phyloP scores from a whole-genome alignment of 2,888 invertebrate genomes.

The Athrips mouffetella region DNA sequence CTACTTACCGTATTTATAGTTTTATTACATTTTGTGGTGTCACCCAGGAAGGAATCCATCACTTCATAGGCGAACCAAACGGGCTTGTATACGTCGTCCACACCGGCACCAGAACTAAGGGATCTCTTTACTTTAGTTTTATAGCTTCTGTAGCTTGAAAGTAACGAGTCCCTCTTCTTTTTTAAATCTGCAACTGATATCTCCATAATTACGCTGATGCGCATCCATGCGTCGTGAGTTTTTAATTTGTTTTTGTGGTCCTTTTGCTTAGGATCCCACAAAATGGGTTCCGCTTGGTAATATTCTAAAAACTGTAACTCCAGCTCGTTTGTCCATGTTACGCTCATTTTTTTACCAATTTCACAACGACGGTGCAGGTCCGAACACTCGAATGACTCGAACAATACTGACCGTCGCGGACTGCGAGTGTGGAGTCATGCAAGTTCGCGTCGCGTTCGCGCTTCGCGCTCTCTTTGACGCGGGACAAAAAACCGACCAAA shows the following conservation, averaged over 20 bases:
- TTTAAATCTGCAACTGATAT: background rate
- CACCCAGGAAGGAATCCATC: constrained; percentile 20
- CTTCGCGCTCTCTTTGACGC: too few species aligned
- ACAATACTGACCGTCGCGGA: too few species aligned
- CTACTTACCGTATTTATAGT: constrained; percentile 11
- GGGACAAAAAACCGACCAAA: too few species aligned
- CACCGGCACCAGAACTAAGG: constrained; percentile 15
- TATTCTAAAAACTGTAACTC: background rate
- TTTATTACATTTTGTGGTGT: constrained; percentile 5
- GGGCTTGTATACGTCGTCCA: constrained; percentile 22
- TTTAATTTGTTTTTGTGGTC: constrained; percentile 5
- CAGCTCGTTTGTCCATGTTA: background rate
- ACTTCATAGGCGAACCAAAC: constrained; percentile 25
- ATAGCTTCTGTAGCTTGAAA: constrained; percentile 5
- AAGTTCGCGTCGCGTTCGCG: too few species aligned
- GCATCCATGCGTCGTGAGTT: constrained; percentile 7
- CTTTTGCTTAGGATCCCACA: background rate
- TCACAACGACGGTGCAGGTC: too few species aligned
- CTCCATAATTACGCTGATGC: background rate
- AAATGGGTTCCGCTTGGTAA: constrained; percentile 4
- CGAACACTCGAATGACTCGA: too few species aligned
- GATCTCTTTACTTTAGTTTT: constrained; percentile 11
- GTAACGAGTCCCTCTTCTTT: background rate
- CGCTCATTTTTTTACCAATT: too few species aligned
- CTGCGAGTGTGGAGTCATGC: too few species aligned